These are phyloP conservation scores for Forbesichthys papilliferus DNA, from an alignment of 2,113 vertebrate genomes.

Conservation along the genomic window DNA sequence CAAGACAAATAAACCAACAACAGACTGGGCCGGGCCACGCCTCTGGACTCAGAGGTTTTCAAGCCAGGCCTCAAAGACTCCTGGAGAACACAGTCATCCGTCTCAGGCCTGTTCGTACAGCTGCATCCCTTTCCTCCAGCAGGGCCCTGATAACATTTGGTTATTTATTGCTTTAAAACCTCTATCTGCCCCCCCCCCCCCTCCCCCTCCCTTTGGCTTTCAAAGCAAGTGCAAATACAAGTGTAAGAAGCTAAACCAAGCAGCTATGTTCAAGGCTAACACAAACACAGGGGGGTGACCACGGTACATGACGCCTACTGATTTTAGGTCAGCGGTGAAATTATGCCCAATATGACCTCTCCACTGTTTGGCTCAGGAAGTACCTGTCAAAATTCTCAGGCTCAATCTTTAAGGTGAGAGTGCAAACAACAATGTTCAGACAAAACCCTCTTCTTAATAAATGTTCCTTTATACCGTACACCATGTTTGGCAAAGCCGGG, in stretches of 20 bases:
- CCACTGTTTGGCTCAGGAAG: slow-evolving; percentile 51
- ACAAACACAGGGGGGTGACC: slow-evolving; percentile 38
- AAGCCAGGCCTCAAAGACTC: slow-evolving; percentile 71
- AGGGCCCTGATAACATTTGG: slow-evolving; percentile 78
- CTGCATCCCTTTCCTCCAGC: slow-evolving; percentile 83
- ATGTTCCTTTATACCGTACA: slow-evolving; percentile 13
- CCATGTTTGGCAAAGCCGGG: background rate
- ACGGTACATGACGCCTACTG: slow-evolving; percentile 41
- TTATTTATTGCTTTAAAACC: slow-evolving; percentile 82
- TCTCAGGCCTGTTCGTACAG: slow-evolving; percentile 78
- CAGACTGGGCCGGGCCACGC: slow-evolving; percentile 54
- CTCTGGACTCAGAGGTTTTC: slow-evolving; percentile 68
- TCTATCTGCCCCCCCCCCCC: slow-evolving; percentile 59
- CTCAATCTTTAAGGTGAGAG: slow-evolving; percentile 53
- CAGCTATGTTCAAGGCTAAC: slow-evolving; percentile 56
- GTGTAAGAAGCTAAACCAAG: slow-evolving; percentile 63
- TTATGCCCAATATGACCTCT: slow-evolving; percentile 44
- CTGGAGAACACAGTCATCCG: slow-evolving; percentile 69
- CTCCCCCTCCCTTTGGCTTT: slow-evolving; percentile 52
- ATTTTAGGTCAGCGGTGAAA: slow-evolving; percentile 55
- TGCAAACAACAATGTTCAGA: slow-evolving; percentile 46
- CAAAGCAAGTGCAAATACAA: slow-evolving; percentile 66
- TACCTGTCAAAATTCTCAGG: slow-evolving; percentile 39
- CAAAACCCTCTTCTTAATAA: slow-evolving; percentile 28
- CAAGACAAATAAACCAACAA: slow-evolving; percentile 74